Evolutionary conservation across 2,888 invertebrate genomes (phyloP), one percentile per base, ranked within the genome.

Genomic region (Punctoribates punctum): DNA sequence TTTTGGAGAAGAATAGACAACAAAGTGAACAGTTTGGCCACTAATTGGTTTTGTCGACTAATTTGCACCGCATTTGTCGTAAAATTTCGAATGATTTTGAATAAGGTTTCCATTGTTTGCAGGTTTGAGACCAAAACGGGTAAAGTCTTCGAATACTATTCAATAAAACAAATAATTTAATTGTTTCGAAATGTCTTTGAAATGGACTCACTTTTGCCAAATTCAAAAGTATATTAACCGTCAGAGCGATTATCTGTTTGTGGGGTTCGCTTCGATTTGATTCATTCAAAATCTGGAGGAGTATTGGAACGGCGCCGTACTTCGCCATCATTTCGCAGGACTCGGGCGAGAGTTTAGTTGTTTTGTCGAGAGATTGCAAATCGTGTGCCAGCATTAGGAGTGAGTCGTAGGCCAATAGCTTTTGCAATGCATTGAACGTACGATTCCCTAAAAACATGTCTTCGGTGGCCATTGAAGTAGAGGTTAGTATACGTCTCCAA

Each of bases 231-330:
- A 75, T 75, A 11, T 20, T 46, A 9, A 75, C 23, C 20, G 75
- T 42, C 25, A 46, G 48, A 13, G 46, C 29, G 23, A 75, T 29
- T 6, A 62, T 62, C 34, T 65, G n/a, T 73, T 77, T 77, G 57
- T 77, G 77, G n/a, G 77, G 74, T 73, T 77, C 77, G 60, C 75
- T 75, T 27, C 77, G 54, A 65, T 77, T 77, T 2, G 67, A 60
- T n/a, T 75, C 75, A 67, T 67, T 75, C 20, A 75, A 46, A 15
- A 75, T 75, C n/a, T 75, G 42, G 6, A 75, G 15, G 5, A 77
- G 48, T 17, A 57, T 72, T 29, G 13, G 42, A 20, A 75, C 57
- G n/a, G 70, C 70, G 60, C 65, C 75, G 13, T 25, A 25, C 38
- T 48, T 27, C 1, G 29, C 67, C 13, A 74, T 48, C 17, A 46